Evolutionary conservation across 2,113 vertebrate genomes (phyloP).

Genomic region (Bujurquina vittata): DNA sequence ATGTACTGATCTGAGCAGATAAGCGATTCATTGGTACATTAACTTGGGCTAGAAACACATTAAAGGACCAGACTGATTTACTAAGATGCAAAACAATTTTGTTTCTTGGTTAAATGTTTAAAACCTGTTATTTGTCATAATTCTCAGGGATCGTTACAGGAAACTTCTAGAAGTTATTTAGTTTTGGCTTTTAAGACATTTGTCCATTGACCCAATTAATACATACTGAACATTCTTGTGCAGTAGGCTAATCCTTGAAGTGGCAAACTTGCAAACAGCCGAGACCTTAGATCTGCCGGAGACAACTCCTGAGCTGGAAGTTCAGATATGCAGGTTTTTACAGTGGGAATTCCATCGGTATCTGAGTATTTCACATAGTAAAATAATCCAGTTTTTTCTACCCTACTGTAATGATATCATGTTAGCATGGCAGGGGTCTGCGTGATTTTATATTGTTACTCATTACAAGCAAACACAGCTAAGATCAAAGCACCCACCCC

Average conservation of each 20-base stretch:
- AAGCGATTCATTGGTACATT: slow-evolving; percentile 26
- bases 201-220: slow-evolving; percentile 32
- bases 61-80: neutral
- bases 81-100: neutral
- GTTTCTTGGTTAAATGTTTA: slow-evolving; percentile 3
- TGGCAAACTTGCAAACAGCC: slow-evolving; percentile 21
- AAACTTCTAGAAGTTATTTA: slow-evolving; percentile 31
- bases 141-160: slow-evolving; percentile 31
- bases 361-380: neutral
- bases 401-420: neutral
- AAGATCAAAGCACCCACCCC: no score
- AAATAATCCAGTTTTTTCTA: neutral
- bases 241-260: slow-evolving; percentile 31
- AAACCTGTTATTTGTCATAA: slow-evolving; percentile 4
- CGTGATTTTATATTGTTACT: neutral
- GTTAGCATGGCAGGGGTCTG: neutral
- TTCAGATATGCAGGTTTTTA: neutral
- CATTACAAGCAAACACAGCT: no score
- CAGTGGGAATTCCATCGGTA: neutral
- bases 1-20: slow-evolving; percentile 48
- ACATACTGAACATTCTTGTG: slow-evolving; percentile 66
- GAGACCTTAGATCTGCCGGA: neutral
- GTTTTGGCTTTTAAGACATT: slow-evolving; percentile 52
- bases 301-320: neutral
- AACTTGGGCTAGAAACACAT: slow-evolving; percentile 11